Evolutionary conservation across 2,113 vertebrate species (phyloP).

Genomic region (Circaetus cinerascens): DNA sequence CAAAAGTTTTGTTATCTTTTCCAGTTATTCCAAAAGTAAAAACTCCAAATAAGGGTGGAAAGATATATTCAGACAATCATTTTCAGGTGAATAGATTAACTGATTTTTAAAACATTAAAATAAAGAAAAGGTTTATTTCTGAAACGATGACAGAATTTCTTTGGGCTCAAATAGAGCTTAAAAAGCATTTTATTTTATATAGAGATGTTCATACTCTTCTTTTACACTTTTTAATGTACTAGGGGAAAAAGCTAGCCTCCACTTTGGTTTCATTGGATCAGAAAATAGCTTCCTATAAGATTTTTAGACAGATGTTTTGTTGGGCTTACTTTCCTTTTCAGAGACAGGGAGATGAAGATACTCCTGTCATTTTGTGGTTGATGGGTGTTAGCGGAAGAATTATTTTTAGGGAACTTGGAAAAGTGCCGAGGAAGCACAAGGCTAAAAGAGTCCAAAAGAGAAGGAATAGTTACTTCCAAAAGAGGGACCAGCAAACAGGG

Average conservation of each 20-base stretch:
- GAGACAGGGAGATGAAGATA: background rate
- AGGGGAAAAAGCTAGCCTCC: background rate
- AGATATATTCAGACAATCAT: background rate
- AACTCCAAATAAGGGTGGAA: background rate
- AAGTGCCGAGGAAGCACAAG: slow-evolving; percentile 5
- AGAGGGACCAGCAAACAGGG: background rate
- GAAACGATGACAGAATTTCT: background rate
- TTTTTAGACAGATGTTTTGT: background rate
- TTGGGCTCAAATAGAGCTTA: background rate
- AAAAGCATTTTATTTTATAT: background rate
- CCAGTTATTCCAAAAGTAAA: background rate
- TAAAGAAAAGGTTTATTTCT: background rate
- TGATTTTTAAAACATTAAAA: background rate
- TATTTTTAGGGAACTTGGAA: slow-evolving; percentile 54
- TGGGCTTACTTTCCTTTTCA: background rate
- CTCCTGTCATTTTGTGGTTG: slow-evolving; percentile 25
- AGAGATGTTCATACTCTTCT: background rate
- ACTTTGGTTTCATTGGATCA: background rate
- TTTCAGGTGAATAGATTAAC: background rate
- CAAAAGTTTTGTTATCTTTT: background rate
- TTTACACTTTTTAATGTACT: background rate
- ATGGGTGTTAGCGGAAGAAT: slow-evolving; percentile 29
- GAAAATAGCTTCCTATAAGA: background rate
- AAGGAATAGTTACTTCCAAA: background rate
- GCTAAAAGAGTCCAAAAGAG: background rate